Evolutionary conservation across 2,888 invertebrate species (phyloP).

Genomic region (Rosalia funebris): DNA sequence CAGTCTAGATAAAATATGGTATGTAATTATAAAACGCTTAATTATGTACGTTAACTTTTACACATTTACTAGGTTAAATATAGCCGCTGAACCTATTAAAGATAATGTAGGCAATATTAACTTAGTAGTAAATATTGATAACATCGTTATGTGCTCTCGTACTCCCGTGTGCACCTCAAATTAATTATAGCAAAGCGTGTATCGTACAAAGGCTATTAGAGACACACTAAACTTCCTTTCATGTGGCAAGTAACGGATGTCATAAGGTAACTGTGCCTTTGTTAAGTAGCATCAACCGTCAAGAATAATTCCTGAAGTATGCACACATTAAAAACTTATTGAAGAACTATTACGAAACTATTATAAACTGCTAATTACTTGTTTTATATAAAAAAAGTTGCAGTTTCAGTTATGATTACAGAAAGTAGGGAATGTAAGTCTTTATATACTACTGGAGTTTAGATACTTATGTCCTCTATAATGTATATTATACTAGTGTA

Average conservation of each 20-base stretch:
- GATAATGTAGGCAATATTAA: conserved; percentile 4
- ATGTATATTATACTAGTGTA: no score
- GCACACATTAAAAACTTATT: conserved; percentile 10
- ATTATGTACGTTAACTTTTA: no score
- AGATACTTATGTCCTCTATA: no score
- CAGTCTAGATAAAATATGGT: no score
- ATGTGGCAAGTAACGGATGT: conserved; percentile 31
- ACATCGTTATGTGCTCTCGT: conserved; percentile 11
- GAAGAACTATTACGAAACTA: conserved; percentile 13
- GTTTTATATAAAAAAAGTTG: no score
- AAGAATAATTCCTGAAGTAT: conserved; percentile 13
- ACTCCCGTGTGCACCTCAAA: conserved; percentile 24
- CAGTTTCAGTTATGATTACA: no score
- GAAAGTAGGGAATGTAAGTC: no score
- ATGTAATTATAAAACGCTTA: no score
- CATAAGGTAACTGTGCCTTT: conserved; percentile 27
- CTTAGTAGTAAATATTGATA: conserved; percentile 22
- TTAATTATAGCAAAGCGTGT: conserved; percentile 24
- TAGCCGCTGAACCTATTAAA: not conserved
- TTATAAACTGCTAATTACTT: no score
- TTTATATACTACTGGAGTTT: no score
- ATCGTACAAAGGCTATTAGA: conserved; percentile 27
- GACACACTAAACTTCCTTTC: conserved; percentile 30
- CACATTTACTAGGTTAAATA: no score
- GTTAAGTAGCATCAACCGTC: conserved; percentile 23